phyloP scores from a whole-genome alignment of 2,888 invertebrate species.

The Druceiella hillmani region DNA sequence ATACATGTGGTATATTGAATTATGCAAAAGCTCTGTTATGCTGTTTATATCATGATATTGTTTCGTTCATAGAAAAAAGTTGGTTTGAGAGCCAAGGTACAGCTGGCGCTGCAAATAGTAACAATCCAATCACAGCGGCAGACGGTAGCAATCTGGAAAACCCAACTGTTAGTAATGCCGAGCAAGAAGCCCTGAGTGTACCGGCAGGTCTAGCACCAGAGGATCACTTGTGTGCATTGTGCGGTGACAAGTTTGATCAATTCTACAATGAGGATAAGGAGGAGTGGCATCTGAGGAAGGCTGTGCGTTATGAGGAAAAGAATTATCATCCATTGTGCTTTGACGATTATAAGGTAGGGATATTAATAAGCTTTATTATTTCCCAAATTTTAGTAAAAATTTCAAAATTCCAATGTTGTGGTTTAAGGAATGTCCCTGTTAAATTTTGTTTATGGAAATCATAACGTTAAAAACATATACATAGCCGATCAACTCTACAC shows the following conservation, averaged over 20 bases:
- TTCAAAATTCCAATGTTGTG: too few relatives aligned
- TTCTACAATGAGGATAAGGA: slow-evolving; percentile 97
- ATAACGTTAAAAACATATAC: too few relatives aligned
- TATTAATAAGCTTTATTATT: slow-evolving; percentile 3
- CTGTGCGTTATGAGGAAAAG: slow-evolving; percentile 67
- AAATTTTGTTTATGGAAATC: too few relatives aligned
- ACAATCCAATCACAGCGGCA: slow-evolving; percentile 48
- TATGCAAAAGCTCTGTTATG: too few relatives aligned
- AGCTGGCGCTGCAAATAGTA: slow-evolving; percentile 46
- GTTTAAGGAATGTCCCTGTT: too few relatives aligned
- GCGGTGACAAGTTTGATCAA: slow-evolving; percentile 89
- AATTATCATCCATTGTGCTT: slow-evolving; percentile 89
- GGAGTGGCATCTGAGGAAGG: slow-evolving; percentile 92
- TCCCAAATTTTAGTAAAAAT: slow-evolving; percentile 7
- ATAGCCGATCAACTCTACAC: too few relatives aligned
- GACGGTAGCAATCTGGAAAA: slow-evolving; percentile 41
- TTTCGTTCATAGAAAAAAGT: slow-evolving; percentile 64
- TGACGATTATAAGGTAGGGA: slow-evolving; percentile 73
- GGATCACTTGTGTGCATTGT: slow-evolving; percentile 75
- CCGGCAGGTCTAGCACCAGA: slow-evolving; percentile 61
- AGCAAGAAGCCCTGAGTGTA: slow-evolving; percentile 62
- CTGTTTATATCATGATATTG: too few relatives aligned
- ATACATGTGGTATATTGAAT: too few relatives aligned
- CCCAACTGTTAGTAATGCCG: slow-evolving; percentile 39
- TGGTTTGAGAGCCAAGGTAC: slow-evolving; percentile 74